Conservation (phyloP, 2,797 vertebrate species). For the Pampus argenteus region DNA sequence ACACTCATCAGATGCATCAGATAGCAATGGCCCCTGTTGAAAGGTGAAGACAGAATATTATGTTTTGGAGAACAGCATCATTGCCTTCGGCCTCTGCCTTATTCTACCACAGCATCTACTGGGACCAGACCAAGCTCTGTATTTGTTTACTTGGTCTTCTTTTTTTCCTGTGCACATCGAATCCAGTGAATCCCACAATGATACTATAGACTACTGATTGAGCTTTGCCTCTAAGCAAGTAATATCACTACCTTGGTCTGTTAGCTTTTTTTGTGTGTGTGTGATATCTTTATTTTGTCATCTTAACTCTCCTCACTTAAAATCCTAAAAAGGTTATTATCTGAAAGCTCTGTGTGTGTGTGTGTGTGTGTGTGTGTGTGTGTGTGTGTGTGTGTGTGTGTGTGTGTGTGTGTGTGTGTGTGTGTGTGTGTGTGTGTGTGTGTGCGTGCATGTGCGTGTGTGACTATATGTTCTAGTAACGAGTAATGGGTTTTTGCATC, state of each 20-base stretch:
- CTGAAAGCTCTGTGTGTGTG: not conserved
- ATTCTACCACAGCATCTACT: constrained; percentile 48
- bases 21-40: constrained; percentile 42
- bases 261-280: constrained; percentile 28
- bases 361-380: constrained; percentile 12
- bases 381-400: constrained; percentile 4
- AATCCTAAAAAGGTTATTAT: not conserved
- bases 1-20: constrained; percentile 26
- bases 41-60: constrained; percentile 66
- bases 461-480: constrained; percentile 66
- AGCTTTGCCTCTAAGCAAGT: constrained; percentile 40
- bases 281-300: constrained; percentile 49
- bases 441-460: constrained; percentile 51
- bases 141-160: constrained; percentile 52
- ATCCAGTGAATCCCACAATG: constrained; percentile 48
- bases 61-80: constrained; percentile 56
- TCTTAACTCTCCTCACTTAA: constrained; percentile 15
- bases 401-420: constrained; percentile 6
- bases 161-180: constrained; percentile 31
- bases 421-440: not conserved
- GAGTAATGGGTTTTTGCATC: constrained; percentile 81
- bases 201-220: constrained; percentile 57
- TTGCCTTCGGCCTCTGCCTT: constrained; percentile 56
- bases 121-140: constrained; percentile 40
- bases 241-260: constrained; percentile 29